Evolutionary conservation across 2,113 vertebrate genomes (phyloP), one percentile per base, ranked within the genome.

Genomic region (Chaetodon auriga): DNA sequence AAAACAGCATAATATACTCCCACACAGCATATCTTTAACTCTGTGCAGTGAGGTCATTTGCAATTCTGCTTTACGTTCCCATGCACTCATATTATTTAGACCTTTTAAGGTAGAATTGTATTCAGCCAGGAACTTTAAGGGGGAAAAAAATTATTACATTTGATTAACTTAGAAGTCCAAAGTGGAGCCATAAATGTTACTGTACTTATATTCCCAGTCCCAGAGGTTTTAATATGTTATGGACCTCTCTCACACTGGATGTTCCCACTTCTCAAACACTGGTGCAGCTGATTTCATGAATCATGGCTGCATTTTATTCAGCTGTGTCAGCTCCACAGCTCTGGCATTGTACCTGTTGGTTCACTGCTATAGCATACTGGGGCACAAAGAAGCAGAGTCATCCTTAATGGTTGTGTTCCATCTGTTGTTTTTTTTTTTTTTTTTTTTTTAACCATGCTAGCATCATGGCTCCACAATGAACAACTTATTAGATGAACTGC

Each of bases 11-110:
- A 68, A 68, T 68, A 30, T 2, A 13, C 30, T 11, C 2, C 19
- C 30, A 19, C 58, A 35, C 12, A 15, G 60, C 6, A 11, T 6
- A 23, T 79, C 43, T 75, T 75, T 65, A 79, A 79, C 80, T 23
- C 68, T 5, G 35, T 21, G n/a, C 63, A 51, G 55, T 18, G 18
- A 64, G 48, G 57, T 76, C 57, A 54, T 9, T 68, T 10, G 18
- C 43, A 45, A 14, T 76, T 62, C 23, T 23, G 8, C 7, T 54
- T 43, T 15, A 73, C 1, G 23, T 53, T 25, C 25, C 51, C 19
- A 66, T 21, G 51, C 18, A 68, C 16, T n/a, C 12, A 0, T 11
- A 35, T 46, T 77, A 66, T 57, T 57, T 45, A 23, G 8, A 38
- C 19, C 1, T 36, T 46, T 25, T 19, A 43, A 61, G 12, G 25